Percentiles rank a stretch among this genome's conserved stretches.
phyloP scores from a whole-genome alignment of 2,888 invertebrate genomes.

The Julus scanicus region DNA sequence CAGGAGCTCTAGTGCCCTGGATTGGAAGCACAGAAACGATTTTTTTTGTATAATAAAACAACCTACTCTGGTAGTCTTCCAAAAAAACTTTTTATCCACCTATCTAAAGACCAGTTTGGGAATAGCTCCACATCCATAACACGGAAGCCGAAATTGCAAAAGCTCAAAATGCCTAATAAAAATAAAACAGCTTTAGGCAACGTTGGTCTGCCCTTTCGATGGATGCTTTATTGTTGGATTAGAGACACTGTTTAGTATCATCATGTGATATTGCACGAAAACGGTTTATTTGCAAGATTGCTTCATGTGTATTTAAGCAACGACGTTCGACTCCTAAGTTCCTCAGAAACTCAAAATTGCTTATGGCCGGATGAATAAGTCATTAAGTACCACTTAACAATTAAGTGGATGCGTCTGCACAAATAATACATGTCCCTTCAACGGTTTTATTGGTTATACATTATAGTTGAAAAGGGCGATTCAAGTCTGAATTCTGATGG shows the following conservation, averaged over 20 bases:
- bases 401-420: background rate
- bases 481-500: no score
- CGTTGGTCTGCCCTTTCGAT: background rate
- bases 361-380: background rate
- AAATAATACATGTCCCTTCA: background rate
- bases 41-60: slow-evolving; percentile 13
- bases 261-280: background rate
- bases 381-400: background rate
- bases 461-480: background rate
- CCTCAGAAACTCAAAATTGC: background rate
- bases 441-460: background rate
- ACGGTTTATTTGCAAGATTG: background rate
- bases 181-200: slow-evolving; percentile 22
- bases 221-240: slow-evolving; percentile 10
- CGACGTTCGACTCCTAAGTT: background rate
- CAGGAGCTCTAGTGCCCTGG: background rate
- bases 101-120: slow-evolving; percentile 33
- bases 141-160: background rate
- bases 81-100: slow-evolving; percentile 25
- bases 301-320: background rate
- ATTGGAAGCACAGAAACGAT: background rate
- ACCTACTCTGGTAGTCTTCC: background rate
- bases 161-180: background rate
- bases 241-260: background rate
- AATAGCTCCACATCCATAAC: slow-evolving; percentile 5